A percentile compares a stretch with the other conserved stretches of the same genome.
phyloP scores from a whole-genome alignment of 2,888 invertebrate species.

The Gasteruption jaculator region DNA sequence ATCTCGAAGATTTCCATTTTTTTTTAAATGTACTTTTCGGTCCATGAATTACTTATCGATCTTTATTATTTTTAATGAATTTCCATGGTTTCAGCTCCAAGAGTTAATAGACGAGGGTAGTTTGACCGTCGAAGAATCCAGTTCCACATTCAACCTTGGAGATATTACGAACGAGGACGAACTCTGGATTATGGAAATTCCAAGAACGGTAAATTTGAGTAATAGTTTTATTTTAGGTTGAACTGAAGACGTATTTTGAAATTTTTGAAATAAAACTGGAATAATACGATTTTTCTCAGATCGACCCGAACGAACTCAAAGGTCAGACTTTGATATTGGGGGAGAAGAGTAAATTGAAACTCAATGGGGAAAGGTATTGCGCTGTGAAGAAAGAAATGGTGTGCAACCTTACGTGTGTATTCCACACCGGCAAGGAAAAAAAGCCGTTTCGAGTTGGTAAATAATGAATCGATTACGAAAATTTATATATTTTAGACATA shows the following conservation, averaged over 20 bases:
- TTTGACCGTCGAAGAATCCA: slow-evolving; percentile 19
- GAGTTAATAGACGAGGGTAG: slow-evolving; percentile 28
- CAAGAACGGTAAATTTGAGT: slow-evolving; percentile 26
- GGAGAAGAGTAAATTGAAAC: slow-evolving; percentile 32
- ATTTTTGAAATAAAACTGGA: too few species aligned
- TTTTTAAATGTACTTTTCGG: too few species aligned
- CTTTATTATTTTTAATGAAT: slow-evolving; percentile 1
- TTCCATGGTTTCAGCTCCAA: slow-evolving; percentile 28
- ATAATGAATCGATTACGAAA: too few species aligned
- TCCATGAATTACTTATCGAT: too few species aligned
- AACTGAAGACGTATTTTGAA: not conserved
- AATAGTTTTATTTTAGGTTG: not conserved
- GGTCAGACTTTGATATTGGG: slow-evolving; percentile 30
- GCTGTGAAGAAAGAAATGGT: slow-evolving; percentile 21
- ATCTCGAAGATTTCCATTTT: too few species aligned
- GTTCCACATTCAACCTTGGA: slow-evolving; percentile 26
- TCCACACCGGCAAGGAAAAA: slow-evolving; percentile 24
- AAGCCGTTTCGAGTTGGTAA: slow-evolving; percentile 31
- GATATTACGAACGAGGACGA: slow-evolving; percentile 36
- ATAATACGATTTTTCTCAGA: too few species aligned
- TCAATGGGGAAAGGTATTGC: slow-evolving; percentile 29
- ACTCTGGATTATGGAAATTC: slow-evolving; percentile 37
- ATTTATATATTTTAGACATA: not conserved
- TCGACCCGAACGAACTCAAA: slow-evolving; percentile 29
- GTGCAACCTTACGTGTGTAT: slow-evolving; percentile 29